These are phyloP conservation scores for Porphyrio hochstetteri DNA, from an alignment of 2,113 vertebrate genomes.

Conservation along the genomic window DNA sequence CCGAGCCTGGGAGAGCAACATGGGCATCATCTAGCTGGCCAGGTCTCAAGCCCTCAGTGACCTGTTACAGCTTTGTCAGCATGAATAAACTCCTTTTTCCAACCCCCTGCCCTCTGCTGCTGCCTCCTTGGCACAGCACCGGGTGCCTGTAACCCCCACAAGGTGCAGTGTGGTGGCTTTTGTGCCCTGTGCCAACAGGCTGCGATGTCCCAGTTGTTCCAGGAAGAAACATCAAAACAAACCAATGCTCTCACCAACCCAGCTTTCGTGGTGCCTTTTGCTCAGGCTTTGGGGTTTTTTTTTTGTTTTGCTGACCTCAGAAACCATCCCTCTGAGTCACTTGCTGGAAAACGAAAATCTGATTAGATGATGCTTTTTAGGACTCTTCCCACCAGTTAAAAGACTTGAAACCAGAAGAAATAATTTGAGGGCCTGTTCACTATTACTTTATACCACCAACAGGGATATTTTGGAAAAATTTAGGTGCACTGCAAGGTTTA, in stretches of 20 bases:
- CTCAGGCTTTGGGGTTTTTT: background rate
- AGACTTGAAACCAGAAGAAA: background rate
- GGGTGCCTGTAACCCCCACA: rapidly evolving
- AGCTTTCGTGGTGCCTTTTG: background rate
- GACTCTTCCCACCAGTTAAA: background rate
- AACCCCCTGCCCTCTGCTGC: background rate
- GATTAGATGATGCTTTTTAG: background rate
- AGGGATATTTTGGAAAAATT: background rate
- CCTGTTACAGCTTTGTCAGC: background rate
- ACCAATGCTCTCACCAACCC: background rate
- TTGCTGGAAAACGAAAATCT: background rate
- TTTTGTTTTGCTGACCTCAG: background rate
- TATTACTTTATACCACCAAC: background rate
- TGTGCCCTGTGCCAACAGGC: background rate
- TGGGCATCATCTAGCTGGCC: background rate
- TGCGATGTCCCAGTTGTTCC: rapidly evolving
- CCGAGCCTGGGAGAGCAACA: rapidly evolving
- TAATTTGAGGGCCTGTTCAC: background rate
- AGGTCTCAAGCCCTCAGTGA: background rate
- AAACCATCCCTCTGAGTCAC: background rate
- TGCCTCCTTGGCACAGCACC: rapidly evolving
- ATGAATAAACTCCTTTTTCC: background rate
- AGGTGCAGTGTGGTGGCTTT: rapidly evolving
- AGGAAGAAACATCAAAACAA: background rate
- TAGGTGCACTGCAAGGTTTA: background rate